phyloP scores from a whole-genome alignment of 2,888 invertebrate genomes.

The Creontiades dilutus region DNA sequence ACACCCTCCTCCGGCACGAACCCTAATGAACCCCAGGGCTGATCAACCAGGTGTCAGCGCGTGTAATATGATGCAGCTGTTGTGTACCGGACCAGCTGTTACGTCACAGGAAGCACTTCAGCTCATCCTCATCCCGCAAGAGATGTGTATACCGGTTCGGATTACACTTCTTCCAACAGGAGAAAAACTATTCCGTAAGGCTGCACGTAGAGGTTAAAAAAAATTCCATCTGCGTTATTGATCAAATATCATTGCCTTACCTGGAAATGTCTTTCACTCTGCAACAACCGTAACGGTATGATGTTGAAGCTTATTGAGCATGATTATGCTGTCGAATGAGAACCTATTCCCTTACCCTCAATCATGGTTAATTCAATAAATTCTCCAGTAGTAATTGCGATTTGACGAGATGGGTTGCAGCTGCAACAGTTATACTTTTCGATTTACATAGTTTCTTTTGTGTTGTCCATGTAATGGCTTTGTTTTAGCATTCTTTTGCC shows the following conservation, averaged over 20 bases:
- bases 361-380: no score
- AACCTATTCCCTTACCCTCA: no score
- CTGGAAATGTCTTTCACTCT: background rate
- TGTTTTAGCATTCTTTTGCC: no score
- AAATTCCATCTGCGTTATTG: background rate
- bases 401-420: no score
- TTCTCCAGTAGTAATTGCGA: no score
- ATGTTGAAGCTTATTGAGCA: background rate
- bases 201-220: background rate
- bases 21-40: conserved; percentile 26
- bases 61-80: conserved; percentile 48
- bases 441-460: no score
- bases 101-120: conserved; percentile 54
- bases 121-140: conserved; percentile 36
- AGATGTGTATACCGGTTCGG: conserved; percentile 36
- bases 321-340: background rate
- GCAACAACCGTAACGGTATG: background rate
- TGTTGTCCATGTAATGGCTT: no score
- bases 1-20: background rate
- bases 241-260: conserved; percentile 16
- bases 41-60: conserved; percentile 51
- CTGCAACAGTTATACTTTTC: no score
- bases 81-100: conserved; percentile 52
- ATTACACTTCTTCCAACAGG: conserved; percentile 13
- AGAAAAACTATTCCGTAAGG: conserved; percentile 9